A percentile compares a stretch with the other conserved stretches of the same genome.
Evolutionary conservation across 2,113 vertebrate genomes (phyloP).

Genomic region (Polyodon spathula): DNA sequence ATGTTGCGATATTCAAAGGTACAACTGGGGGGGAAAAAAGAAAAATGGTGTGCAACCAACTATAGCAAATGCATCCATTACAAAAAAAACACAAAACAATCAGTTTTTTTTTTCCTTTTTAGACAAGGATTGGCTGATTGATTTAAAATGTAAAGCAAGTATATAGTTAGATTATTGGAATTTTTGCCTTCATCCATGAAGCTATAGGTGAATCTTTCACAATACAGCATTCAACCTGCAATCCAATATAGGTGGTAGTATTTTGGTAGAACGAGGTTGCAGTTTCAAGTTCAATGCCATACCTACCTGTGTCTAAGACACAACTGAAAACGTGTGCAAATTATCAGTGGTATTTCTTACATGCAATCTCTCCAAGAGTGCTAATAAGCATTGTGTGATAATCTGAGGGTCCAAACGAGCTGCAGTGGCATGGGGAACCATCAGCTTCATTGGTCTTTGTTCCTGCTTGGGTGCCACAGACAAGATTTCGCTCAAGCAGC

Average conservation of each 20-base stretch:
- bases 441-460: slow-evolving; percentile 33
- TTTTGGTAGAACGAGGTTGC: too few relatives aligned
- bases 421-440: slow-evolving; percentile 67
- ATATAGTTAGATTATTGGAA: too few relatives aligned
- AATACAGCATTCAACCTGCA: too few relatives aligned
- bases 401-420: slow-evolving; percentile 56
- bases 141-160: too few relatives aligned
- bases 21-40: slow-evolving; percentile 60
- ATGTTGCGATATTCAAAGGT: slow-evolving; percentile 74
- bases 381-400: slow-evolving; percentile 87
- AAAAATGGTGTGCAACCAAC: not conserved
- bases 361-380: slow-evolving; percentile 71
- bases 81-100: too few relatives aligned
- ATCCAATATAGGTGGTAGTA: too few relatives aligned
- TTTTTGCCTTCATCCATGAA: too few relatives aligned
- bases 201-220: too few relatives aligned
- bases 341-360: slow-evolving; percentile 42
- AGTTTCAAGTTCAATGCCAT: too few relatives aligned
- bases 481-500: slow-evolving; percentile 72
- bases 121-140: too few relatives aligned
- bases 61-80: not conserved
- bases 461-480: slow-evolving; percentile 46
- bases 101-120: too few relatives aligned
- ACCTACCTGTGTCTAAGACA: not conserved
- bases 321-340: not conserved